Evolutionary conservation across 2,797 vertebrate species (phyloP).

Genomic region (Miichthys miiuy): DNA sequence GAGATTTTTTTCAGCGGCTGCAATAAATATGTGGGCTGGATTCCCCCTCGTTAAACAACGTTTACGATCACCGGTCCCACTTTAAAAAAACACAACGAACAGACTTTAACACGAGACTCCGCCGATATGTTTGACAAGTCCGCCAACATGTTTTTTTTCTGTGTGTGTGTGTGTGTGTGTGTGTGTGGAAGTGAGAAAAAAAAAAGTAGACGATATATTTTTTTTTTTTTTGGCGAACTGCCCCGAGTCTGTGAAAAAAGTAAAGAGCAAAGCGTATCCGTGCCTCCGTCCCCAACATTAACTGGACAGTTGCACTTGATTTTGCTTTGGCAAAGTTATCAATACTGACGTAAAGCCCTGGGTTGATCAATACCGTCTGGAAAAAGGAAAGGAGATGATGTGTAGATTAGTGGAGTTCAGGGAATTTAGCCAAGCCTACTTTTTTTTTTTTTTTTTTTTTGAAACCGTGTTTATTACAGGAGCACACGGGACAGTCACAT

Average conservation of each 20-base stretch:
- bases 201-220: conserved; percentile 43
- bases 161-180: conserved; percentile 4
- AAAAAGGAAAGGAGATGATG: conserved; percentile 80
- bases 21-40: conserved; percentile 94
- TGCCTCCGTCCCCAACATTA: conserved; percentile 80
- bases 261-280: conserved; percentile 70
- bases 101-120: conserved; percentile 67
- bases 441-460: conserved; percentile 37
- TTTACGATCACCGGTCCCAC: conserved; percentile 79
- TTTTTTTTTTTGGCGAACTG: conserved; percentile 42
- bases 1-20: conserved; percentile 91
- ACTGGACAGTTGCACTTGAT: conserved; percentile 86
- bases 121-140: conserved; percentile 68
- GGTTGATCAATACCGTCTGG: conserved; percentile 87
- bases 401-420: conserved; percentile 76
- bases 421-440: conserved; percentile 78
- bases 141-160: conserved; percentile 62
- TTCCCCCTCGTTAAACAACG: conserved; percentile 88
- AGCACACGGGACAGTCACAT: conserved; percentile 32
- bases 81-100: conserved; percentile 73
- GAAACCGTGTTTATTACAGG: conserved; percentile 47
- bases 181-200: not conserved
- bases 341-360: conserved; percentile 90
- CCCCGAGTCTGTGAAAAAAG: conserved; percentile 55
- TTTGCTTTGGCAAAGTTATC: conserved; percentile 91